Conservation (phyloP, 2,113 vertebrate genomes). For the Nibea coibor region DNA sequence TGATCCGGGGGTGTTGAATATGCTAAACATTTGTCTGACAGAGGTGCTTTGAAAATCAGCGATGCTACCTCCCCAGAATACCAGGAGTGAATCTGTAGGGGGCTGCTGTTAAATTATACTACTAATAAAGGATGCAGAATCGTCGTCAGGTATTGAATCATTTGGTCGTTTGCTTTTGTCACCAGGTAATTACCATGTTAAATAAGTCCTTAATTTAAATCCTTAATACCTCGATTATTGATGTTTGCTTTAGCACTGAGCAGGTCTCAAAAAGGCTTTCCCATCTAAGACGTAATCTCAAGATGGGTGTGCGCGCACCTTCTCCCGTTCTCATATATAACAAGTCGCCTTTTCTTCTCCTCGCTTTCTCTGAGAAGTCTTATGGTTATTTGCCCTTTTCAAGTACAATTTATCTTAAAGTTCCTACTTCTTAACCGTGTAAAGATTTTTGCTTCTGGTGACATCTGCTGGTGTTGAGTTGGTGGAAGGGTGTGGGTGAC, state of each 20-base stretch:
- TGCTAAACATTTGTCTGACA: slow-evolving; percentile 74
- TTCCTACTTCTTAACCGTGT: not conserved
- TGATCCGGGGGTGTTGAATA: slow-evolving; percentile 77
- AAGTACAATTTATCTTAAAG: not conserved
- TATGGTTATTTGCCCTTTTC: not conserved
- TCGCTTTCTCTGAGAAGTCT: not conserved
- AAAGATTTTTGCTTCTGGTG: slow-evolving; percentile 63
- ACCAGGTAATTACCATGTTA: slow-evolving; percentile 61
- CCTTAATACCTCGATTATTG: slow-evolving; percentile 66
- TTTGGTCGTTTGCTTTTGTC: slow-evolving; percentile 56
- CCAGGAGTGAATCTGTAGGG: slow-evolving; percentile 35
- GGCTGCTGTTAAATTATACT: slow-evolving; percentile 28
- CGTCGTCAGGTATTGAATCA: slow-evolving; percentile 48
- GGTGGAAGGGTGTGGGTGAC: not conserved
- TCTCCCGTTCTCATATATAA: too few relatives aligned
- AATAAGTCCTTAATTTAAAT: slow-evolving; percentile 69
- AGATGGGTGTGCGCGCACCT: slow-evolving; percentile 16
- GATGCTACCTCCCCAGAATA: slow-evolving; percentile 51
- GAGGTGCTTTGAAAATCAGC: slow-evolving; percentile 59
- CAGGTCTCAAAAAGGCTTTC: slow-evolving; percentile 62
- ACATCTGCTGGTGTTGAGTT: slow-evolving; percentile 73
- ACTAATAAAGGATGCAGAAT: slow-evolving; percentile 45
- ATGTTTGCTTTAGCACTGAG: slow-evolving; percentile 66
- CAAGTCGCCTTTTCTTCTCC: not conserved
- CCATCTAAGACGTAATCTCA: slow-evolving; percentile 59